phyloP scores from a whole-genome alignment of 2,113 vertebrate species.

The Platycercus adscitus region DNA sequence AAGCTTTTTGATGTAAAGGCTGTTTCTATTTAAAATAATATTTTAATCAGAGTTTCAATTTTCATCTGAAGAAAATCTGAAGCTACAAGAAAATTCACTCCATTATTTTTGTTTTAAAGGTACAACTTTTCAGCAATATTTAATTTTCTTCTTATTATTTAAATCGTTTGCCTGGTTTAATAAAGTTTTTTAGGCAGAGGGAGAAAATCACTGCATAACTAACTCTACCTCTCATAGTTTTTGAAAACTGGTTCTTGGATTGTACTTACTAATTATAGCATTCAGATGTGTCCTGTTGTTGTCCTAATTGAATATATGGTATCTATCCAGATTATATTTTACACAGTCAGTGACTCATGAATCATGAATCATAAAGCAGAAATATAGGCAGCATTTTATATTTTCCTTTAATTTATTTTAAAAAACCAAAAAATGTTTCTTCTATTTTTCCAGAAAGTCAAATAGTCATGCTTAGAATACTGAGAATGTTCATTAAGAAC shows the following conservation, averaged over 20 bases:
- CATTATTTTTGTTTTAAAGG: neutral
- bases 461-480: neutral
- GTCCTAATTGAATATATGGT: neutral
- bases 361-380: neutral
- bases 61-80: neutral
- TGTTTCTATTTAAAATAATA: neutral
- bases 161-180: rapidly evolving
- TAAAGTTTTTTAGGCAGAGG: neutral
- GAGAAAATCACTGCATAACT: neutral
- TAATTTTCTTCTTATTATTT: neutral
- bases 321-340: neutral
- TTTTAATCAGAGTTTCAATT: neutral
- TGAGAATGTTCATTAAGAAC: neutral
- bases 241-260: neutral
- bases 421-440: rapidly evolving
- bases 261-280: neutral
- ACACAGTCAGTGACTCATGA: neutral
- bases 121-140: neutral
- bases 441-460: neutral
- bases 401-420: neutral
- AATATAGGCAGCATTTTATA: neutral
- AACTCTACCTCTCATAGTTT: neutral
- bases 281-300: neutral
- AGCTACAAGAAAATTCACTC: neutral
- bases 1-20: neutral